A percentile compares a stretch with the other conserved stretches of the same genome.
Evolutionary conservation across 2,113 vertebrate species (phyloP).

Genomic region (Nyctereutes procyonoides): DNA sequence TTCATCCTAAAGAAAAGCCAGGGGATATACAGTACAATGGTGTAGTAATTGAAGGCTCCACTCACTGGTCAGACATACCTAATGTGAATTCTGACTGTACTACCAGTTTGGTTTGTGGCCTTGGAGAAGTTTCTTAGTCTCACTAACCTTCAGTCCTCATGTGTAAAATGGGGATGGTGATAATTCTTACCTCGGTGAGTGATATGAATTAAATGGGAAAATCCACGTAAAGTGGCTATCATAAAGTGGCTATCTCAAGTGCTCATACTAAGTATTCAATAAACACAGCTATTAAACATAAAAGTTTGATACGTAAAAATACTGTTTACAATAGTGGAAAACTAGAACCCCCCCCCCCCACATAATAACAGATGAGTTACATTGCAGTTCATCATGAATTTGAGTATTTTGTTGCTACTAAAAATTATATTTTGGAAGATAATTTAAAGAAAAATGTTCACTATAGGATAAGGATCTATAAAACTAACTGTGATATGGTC

Average conservation of each 20-base stretch:
- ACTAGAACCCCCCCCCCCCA: background rate
- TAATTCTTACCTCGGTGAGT: background rate
- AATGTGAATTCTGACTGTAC: background rate
- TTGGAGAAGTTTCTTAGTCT: background rate
- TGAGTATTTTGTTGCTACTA: background rate
- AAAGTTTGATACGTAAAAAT: background rate
- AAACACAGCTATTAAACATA: background rate
- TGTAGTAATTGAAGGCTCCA: background rate
- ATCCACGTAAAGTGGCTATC: background rate
- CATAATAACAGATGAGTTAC: background rate
- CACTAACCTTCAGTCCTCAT: background rate
- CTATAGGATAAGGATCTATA: background rate
- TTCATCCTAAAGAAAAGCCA: background rate
- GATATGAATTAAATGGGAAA: background rate
- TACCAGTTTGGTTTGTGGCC: background rate
- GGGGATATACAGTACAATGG: background rate
- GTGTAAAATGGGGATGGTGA: background rate
- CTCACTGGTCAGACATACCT: background rate
- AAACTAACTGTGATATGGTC: background rate
- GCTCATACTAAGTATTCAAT: background rate
- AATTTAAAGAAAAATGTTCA: constrained; percentile 34
- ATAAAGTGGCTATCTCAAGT: background rate
- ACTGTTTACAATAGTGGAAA: background rate
- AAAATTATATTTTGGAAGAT: constrained; percentile 27
- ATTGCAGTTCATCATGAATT: background rate